phyloP scores from a whole-genome alignment of 2,113 vertebrate genomes.

The Axis porcinus region DNA sequence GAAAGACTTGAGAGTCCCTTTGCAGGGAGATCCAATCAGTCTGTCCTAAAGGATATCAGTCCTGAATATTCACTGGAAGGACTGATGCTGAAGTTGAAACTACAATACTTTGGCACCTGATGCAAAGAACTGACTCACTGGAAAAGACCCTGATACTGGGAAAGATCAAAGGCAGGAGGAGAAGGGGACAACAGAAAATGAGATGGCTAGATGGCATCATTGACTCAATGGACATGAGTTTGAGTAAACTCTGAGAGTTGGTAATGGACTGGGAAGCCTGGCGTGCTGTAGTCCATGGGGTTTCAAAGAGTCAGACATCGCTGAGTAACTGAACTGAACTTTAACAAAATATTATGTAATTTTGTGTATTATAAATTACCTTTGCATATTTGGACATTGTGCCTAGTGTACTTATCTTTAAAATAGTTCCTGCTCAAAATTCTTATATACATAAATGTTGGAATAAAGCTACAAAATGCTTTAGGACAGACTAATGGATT shows the following conservation, averaged over 20 bases:
- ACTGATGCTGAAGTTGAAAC: not conserved
- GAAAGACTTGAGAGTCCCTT: too few species aligned
- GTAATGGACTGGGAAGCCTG: not conserved
- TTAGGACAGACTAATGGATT: not conserved
- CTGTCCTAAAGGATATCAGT: not conserved
- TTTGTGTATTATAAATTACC: not conserved
- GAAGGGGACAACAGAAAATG: not conserved
- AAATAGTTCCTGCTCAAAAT: not conserved
- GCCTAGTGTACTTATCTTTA: not conserved
- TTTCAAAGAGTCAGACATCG: not conserved
- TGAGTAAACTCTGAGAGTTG: not conserved
- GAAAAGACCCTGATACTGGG: not conserved
- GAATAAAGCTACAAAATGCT: not conserved
- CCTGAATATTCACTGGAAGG: not conserved
- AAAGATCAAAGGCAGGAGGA: not conserved
- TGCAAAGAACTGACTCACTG: not conserved
- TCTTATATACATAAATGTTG: not conserved
- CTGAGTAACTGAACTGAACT: not conserved
- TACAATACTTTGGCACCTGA: not conserved
- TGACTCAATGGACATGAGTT: not conserved
- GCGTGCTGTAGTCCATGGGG: not conserved
- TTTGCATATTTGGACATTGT: not conserved
- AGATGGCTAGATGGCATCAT: not conserved
- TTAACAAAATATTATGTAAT: not conserved
- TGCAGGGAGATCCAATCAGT: not conserved